A percentile compares a stretch with the other conserved stretches of the same genome.
Conservation (phyloP, 2,797 vertebrate genomes). For the Tragopan temminckii region DNA sequence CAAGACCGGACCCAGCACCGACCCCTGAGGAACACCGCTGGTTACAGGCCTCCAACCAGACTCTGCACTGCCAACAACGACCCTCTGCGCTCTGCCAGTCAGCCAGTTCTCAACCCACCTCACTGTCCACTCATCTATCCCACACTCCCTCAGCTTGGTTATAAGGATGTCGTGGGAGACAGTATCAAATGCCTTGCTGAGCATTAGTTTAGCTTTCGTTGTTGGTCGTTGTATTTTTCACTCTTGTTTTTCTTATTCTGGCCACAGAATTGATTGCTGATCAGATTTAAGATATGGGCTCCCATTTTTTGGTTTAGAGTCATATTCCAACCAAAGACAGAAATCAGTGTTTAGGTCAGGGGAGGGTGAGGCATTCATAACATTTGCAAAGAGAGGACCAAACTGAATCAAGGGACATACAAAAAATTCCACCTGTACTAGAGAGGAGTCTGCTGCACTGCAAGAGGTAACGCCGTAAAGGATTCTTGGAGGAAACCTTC, state of each 20-base stretch:
- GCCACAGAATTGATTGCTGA: neutral
- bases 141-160: too few relatives aligned
- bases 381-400: neutral
- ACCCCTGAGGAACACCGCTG: too few relatives aligned
- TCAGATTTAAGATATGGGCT: neutral
- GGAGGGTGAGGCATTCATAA: neutral
- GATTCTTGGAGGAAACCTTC: neutral
- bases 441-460: neutral
- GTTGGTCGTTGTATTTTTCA: neutral
- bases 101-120: too few relatives aligned
- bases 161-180: too few relatives aligned
- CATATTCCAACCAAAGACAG: neutral
- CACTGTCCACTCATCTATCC: too few relatives aligned
- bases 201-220: neutral
- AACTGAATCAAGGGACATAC: neutral
- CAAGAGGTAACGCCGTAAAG: neutral
- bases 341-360: neutral
- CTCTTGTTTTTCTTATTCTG: neutral
- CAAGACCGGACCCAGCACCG: too few relatives aligned
- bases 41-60: too few relatives aligned
- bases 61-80: too few relatives aligned
- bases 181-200: too few relatives aligned
- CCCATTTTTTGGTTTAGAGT: neutral
- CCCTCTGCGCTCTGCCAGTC: too few relatives aligned
- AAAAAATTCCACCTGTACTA: neutral